Conservation (phyloP, 2,797 vertebrate species). For the Remorina albescens region DNA sequence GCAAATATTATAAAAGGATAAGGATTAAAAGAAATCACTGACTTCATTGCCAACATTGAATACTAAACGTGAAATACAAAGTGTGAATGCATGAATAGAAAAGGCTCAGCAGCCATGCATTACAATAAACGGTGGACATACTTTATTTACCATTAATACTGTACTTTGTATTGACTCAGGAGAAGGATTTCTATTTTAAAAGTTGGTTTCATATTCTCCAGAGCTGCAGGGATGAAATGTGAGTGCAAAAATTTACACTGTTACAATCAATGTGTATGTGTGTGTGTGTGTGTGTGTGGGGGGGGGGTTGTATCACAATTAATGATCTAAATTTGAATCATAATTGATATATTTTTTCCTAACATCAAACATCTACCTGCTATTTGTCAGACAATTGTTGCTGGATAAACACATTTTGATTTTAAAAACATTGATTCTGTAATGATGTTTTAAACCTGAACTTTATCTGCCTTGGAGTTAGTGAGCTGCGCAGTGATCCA, state of each 20-base stretch:
- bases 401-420: conserved; percentile 2
- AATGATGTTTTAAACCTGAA: conserved; percentile 15
- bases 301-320: conserved; percentile 60
- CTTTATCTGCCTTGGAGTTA: not conserved
- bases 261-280: conserved; percentile 62
- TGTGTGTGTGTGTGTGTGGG: too few relatives aligned
- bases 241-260: conserved; percentile 61
- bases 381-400: conserved; percentile 22
- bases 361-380: conserved; percentile 18
- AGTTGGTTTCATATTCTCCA: conserved; percentile 63
- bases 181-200: conserved; percentile 68
- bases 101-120: conserved; percentile 12
- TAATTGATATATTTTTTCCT: conserved; percentile 51
- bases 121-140: conserved; percentile 21
- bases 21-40: not conserved
- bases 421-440: conserved; percentile 1
- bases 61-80: not conserved
- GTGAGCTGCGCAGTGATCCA: conserved; percentile 1
- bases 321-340: conserved; percentile 62
- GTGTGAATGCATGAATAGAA: conserved; percentile 20
- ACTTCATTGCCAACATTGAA: not conserved
- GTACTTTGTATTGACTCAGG: conserved; percentile 39
- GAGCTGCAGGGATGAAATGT: conserved; percentile 60
- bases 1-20: not conserved
- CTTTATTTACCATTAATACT: conserved; percentile 55